Percentiles rank a stretch among this genome's conserved stretches.
phyloP scores from a whole-genome alignment of 2,797 vertebrate genomes.

The Acipenser oxyrinchus region DNA sequence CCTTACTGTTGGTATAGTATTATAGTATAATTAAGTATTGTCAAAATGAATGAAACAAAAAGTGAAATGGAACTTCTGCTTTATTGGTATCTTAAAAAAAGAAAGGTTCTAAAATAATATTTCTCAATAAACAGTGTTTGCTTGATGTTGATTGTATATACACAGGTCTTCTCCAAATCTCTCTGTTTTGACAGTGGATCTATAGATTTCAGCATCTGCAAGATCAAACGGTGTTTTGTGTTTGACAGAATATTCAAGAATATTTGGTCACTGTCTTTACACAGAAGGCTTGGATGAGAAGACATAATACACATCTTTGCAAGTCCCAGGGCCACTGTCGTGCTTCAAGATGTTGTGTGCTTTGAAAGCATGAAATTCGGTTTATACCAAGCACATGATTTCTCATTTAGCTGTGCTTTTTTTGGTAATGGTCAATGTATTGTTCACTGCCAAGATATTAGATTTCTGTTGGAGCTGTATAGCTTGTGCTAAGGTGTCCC shows the following conservation, averaged over 20 bases:
- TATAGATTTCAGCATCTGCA: constrained; percentile 46
- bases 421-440: constrained; percentile 72
- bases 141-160: background rate
- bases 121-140: no score
- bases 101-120: no score
- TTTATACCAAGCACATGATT: constrained; percentile 66
- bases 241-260: constrained; percentile 60
- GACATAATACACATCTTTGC: constrained; percentile 57
- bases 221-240: constrained; percentile 49
- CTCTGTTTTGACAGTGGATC: constrained; percentile 17
- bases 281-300: constrained; percentile 61
- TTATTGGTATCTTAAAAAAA: no score
- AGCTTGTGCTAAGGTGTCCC: constrained; percentile 58
- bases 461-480: constrained; percentile 50
- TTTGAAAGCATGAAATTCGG: constrained; percentile 81
- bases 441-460: constrained; percentile 52
- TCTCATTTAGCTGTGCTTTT: constrained; percentile 65
- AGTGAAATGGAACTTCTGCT: no score
- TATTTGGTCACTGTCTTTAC: constrained; percentile 52
- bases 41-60: no score
- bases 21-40: no score
- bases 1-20: no score
- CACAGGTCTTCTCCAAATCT: background rate
- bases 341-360: constrained; percentile 65
- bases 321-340: constrained; percentile 69